phyloP scores from a whole-genome alignment of 2,113 vertebrate species.

The Paracanthobrama guichenoti region DNA sequence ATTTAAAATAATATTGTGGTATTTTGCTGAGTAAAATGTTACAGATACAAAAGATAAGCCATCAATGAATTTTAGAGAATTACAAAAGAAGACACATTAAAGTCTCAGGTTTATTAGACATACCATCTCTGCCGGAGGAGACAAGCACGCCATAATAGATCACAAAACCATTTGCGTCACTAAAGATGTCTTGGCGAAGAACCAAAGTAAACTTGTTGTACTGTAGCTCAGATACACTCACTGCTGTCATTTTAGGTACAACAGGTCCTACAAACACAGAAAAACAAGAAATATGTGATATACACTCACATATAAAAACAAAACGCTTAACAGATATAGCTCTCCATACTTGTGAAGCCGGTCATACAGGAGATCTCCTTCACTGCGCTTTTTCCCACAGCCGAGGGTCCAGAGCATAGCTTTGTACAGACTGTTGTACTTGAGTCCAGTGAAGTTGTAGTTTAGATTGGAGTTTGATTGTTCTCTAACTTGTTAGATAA shows the following conservation, averaged over 20 bases:
- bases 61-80: neutral
- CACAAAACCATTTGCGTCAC: constrained; percentile 72
- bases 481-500: too few species aligned
- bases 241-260: constrained; percentile 43
- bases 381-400: too few species aligned
- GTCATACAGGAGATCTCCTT: constrained; percentile 63
- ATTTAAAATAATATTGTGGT: neutral
- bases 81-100: neutral
- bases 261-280: constrained; percentile 68
- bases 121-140: constrained; percentile 55
- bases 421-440: too few species aligned
- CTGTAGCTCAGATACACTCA: neutral
- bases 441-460: too few species aligned
- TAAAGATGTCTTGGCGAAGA: constrained; percentile 59
- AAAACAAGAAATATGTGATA: neutral
- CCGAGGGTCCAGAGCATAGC: too few species aligned
- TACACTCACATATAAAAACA: neutral
- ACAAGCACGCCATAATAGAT: constrained; percentile 76
- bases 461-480: too few species aligned
- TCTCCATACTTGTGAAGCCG: constrained; percentile 61
- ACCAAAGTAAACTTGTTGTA: constrained; percentile 38
- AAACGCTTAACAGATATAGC: neutral
- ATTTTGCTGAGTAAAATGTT: neutral
- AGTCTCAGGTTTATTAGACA: constrained; percentile 6
- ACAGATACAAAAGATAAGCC: neutral